These are phyloP conservation scores for Ptychadena robeensis DNA, from an alignment of 2,797 vertebrate genomes.

Conservation along the genomic window DNA sequence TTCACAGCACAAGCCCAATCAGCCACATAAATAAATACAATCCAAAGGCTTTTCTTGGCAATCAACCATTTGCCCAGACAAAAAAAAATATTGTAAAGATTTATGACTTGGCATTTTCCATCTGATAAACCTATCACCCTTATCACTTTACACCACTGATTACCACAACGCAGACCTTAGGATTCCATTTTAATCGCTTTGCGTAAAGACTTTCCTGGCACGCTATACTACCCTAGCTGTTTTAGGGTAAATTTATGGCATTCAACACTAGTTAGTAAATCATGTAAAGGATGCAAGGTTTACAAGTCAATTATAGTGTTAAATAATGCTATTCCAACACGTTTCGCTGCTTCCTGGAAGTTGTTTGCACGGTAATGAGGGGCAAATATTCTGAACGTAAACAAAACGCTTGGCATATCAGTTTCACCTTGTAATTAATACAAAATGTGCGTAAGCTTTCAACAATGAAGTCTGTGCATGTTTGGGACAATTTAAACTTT, in stretches of 20 bases:
- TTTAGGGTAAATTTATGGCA: conserved; percentile 4
- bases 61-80: conserved; percentile 56
- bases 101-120: conserved; percentile 57
- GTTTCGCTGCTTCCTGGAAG: conserved; percentile 7
- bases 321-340: neutral
- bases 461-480: neutral
- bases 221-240: conserved; percentile 4
- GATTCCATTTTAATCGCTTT: conserved; percentile 33
- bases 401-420: neutral
- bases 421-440: conserved; percentile 14
- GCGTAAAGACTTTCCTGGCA: conserved; percentile 24
- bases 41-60: conserved; percentile 48
- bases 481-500: neutral
- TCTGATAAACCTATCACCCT: conserved; percentile 58
- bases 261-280: conserved; percentile 30
- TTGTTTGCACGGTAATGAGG: conserved; percentile 4
- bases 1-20: conserved; percentile 52
- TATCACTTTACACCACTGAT: conserved; percentile 45
- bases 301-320: conserved; percentile 23
- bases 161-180: conserved; percentile 26
- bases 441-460: neutral
- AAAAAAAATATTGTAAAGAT: conserved; percentile 55
- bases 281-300: conserved; percentile 11
- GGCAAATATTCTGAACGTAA: conserved; percentile 6
- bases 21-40: conserved; percentile 60